A percentile compares a stretch with the other conserved stretches of the same genome.
Conservation (phyloP, 2,888 invertebrate genomes). For the Microlaimidae sp. region DNA sequence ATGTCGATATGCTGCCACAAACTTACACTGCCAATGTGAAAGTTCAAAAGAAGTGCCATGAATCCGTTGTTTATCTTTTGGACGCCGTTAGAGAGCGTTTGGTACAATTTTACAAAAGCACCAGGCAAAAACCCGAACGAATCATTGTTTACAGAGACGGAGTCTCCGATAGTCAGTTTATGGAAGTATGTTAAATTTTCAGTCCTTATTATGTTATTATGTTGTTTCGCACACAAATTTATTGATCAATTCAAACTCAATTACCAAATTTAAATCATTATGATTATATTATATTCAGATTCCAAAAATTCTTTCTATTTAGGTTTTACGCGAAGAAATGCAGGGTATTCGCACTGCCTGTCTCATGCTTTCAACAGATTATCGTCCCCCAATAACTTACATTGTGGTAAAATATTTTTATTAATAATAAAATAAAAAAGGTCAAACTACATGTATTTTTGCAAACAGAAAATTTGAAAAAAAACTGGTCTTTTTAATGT, state of each 20-base stretch:
- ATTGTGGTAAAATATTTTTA: conserved; percentile 27
- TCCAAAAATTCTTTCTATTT: too few relatives aligned
- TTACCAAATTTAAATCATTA: too few relatives aligned
- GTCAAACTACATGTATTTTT: too few relatives aligned
- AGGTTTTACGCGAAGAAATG: conserved; percentile 19
- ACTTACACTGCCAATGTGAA: conserved; percentile 49
- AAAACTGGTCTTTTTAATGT: too few relatives aligned
- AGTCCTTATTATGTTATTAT: too few relatives aligned
- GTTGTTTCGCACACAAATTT: neutral
- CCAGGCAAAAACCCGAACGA: conserved; percentile 22
- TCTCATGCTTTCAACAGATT: neutral
- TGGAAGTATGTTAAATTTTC: conserved; percentile 19
- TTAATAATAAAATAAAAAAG: too few relatives aligned
- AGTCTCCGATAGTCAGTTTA: conserved; percentile 32
- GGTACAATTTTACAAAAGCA: conserved; percentile 21
- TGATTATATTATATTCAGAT: too few relatives aligned
- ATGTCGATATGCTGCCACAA: conserved; percentile 30
- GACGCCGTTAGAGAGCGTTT: conserved; percentile 29
- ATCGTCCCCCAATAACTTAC: conserved; percentile 22
- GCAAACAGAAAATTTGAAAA: too few relatives aligned
- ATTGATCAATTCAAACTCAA: too few relatives aligned
- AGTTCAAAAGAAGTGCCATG: conserved; percentile 48
- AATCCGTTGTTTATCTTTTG: conserved; percentile 27
- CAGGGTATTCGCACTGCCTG: conserved; percentile 18
- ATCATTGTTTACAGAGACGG: conserved; percentile 34